Conservation (phyloP, 2,797 vertebrate genomes). For the Avahi laniger region DNA sequence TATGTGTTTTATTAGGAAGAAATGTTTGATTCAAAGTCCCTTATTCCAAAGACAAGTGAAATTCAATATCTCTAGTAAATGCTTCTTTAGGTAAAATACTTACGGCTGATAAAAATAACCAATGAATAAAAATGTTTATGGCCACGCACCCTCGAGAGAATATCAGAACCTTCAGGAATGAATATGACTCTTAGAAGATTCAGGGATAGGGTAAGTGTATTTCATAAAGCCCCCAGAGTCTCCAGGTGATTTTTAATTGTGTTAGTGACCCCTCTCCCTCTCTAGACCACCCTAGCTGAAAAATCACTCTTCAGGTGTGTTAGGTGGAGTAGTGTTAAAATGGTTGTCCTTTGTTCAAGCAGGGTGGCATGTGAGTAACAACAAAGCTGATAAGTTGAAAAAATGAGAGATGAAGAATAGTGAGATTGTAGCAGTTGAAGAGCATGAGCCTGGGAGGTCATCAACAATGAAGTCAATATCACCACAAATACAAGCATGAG, state of each 20-base stretch:
- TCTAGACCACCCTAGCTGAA: background rate
- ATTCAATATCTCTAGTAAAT: background rate
- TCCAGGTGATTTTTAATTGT: background rate
- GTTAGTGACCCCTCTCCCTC: background rate
- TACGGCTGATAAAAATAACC: background rate
- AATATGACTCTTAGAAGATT: background rate
- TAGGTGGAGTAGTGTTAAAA: background rate
- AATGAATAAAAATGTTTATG: background rate
- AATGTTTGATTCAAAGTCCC: background rate
- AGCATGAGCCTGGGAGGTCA: background rate
- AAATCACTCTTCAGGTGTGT: background rate
- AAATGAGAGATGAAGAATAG: background rate
- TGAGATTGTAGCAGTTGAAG: background rate
- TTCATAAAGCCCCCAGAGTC: background rate
- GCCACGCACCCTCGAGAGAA: background rate
- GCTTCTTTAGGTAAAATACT: background rate
- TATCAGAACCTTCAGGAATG: background rate
- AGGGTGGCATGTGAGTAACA: background rate
- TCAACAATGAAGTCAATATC: background rate
- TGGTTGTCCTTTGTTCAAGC: background rate
- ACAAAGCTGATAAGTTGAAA: background rate
- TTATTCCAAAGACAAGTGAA: background rate
- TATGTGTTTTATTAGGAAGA: background rate
- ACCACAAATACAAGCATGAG: background rate
- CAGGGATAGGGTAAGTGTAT: background rate